Percentiles rank a stretch among this genome's conserved stretches.
These are phyloP conservation scores for Vipera latastei DNA, from an alignment of 2,797 vertebrate genomes.

Conservation along the genomic window DNA sequence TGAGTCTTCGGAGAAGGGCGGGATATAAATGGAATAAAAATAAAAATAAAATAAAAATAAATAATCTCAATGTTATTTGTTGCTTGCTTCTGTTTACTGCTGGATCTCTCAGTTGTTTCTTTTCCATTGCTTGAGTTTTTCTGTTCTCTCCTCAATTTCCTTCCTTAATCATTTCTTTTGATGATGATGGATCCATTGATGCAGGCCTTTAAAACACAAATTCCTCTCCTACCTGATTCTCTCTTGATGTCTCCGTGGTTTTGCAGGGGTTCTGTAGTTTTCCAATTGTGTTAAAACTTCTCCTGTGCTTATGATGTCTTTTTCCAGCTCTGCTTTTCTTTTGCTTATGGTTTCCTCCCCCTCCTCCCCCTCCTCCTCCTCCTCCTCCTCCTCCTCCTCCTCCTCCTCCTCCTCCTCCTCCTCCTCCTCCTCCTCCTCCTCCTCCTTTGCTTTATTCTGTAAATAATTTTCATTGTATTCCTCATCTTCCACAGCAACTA, in stretches of 20 bases:
- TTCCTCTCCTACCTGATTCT: background rate
- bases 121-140: background rate
- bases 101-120: background rate
- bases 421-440: rapidly evolving
- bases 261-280: no score
- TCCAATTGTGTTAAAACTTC: background rate
- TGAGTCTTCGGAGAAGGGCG: no score
- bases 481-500: background rate
- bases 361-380: no score
- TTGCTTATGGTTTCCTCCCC: no score
- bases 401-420: no score
- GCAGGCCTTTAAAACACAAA: background rate
- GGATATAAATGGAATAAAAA: no score
- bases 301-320: background rate
- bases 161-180: background rate
- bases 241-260: background rate
- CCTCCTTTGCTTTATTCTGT: no score
- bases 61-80: background rate
- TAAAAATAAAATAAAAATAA: no score
- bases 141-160: background rate
- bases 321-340: background rate
- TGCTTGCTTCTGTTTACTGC: background rate
- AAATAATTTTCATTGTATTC: background rate
- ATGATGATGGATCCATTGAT: background rate
- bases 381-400: no score